A percentile compares a stretch with the other conserved stretches of the same genome.
phyloP scores from a whole-genome alignment of 2,797 vertebrate species.

The Discoglossus pictus region DNA sequence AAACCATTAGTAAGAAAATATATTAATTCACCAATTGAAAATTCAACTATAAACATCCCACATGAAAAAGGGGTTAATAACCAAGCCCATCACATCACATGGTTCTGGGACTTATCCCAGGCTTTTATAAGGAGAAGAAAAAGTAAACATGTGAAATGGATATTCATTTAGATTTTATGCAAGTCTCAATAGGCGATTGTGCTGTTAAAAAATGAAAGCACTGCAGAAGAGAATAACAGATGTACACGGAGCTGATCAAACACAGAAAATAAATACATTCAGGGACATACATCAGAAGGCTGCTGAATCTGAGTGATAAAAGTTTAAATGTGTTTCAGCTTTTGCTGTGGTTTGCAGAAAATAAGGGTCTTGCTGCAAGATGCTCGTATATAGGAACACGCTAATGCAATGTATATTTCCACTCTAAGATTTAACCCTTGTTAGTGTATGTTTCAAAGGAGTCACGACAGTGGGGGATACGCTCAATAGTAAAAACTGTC shows the following conservation, averaged over 20 bases:
- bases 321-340: constrained; percentile 18
- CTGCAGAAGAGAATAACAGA: constrained; percentile 31
- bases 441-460: too few species aligned
- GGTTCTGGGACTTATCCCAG: constrained; percentile 31
- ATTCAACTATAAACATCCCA: too few species aligned
- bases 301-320: constrained; percentile 17
- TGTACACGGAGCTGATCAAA: constrained; percentile 45
- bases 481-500: too few species aligned
- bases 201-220: constrained; percentile 4
- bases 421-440: neutral
- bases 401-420: neutral
- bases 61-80: too few species aligned
- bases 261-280: constrained; percentile 14
- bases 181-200: constrained; percentile 38
- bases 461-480: too few species aligned
- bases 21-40: too few species aligned
- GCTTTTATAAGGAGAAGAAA: neutral
- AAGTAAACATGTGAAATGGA: constrained; percentile 16
- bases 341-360: constrained; percentile 27
- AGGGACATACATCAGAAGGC: constrained; percentile 23
- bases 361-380: constrained; percentile 26
- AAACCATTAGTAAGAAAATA: too few species aligned
- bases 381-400: constrained; percentile 3
- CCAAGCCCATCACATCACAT: constrained; percentile 20
- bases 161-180: constrained; percentile 25